Percentiles rank a stretch among this genome's conserved stretches.
phyloP scores from a whole-genome alignment of 1,140 invertebrate species.

The Cotesia vestalis region DNA sequence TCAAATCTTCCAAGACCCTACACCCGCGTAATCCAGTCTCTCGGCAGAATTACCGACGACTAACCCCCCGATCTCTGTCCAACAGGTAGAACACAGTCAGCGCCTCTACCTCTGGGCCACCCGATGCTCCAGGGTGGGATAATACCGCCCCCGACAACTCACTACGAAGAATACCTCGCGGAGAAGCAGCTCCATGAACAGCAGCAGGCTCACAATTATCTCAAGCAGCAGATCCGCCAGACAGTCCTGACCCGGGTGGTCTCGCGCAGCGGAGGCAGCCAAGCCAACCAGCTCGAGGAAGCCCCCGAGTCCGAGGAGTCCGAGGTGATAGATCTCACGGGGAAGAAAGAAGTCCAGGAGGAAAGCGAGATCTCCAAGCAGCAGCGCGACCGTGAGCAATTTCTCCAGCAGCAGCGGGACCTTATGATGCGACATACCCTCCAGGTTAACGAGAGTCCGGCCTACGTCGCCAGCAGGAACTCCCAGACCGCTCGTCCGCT shows the following conservation, averaged over 20 bases:
- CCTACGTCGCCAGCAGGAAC: conserved; percentile 63
- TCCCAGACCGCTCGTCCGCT: conserved; percentile 75
- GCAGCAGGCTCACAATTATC: conserved; percentile 74
- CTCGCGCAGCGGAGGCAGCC: conserved; percentile 65
- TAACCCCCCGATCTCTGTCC: neutral
- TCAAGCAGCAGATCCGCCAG: conserved; percentile 89
- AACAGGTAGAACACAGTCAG: conserved; percentile 83
- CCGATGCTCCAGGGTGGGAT: conserved; percentile 80
- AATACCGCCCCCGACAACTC: conserved; percentile 66
- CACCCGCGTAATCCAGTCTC: conserved; percentile 1
- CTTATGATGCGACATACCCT: conserved; percentile 71
- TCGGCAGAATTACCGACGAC: neutral
- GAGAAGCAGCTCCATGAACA: conserved; percentile 72
- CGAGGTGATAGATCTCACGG: conserved; percentile 83
- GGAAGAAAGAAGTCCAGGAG: conserved; percentile 70
- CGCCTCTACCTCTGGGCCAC: conserved; percentile 93
- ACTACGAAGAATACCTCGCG: conserved; percentile 72
- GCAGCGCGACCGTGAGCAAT: conserved; percentile 70
- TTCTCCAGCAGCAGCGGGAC: conserved; percentile 72
- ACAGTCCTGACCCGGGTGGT: conserved; percentile 84
- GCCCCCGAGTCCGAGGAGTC: conserved; percentile 70
- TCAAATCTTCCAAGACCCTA: conserved; percentile 15
- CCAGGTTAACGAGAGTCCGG: conserved; percentile 68
- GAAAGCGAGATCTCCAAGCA: conserved; percentile 72
- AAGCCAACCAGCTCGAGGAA: conserved; percentile 71